These are phyloP conservation scores for Sebastolobus alascanus DNA, from an alignment of 2,797 vertebrate genomes.

Conservation along the genomic window DNA sequence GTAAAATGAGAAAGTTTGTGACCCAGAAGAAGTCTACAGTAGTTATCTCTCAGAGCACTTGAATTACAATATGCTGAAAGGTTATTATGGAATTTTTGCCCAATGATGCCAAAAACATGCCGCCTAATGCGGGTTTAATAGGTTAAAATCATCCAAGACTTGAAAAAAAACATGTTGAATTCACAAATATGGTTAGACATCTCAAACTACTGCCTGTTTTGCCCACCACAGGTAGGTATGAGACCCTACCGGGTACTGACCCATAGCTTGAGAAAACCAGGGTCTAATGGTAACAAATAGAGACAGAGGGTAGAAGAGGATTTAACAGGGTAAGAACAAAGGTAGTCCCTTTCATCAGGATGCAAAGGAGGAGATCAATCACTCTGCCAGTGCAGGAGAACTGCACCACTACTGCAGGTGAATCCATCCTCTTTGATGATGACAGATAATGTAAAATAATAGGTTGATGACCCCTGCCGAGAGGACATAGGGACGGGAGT, in stretches of 20 bases:
- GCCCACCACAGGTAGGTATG: background rate
- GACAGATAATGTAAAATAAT: conserved; percentile 67
- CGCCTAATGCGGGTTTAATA: background rate
- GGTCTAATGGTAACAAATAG: conserved; percentile 28
- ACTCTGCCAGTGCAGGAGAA: conserved; percentile 35
- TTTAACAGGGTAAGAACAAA: conserved; percentile 63
- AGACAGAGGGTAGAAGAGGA: conserved; percentile 34
- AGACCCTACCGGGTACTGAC: background rate
- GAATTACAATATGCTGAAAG: no score
- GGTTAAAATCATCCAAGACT: background rate
- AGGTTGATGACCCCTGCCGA: conserved; percentile 56
- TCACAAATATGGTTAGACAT: background rate
- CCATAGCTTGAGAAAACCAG: conserved; percentile 13
- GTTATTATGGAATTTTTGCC: no score
- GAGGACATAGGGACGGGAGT: conserved; percentile 22
- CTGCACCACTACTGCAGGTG: conserved; percentile 31
- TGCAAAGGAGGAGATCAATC: conserved; percentile 61
- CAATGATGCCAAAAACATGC: no score
- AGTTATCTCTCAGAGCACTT: no score
- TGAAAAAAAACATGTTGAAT: background rate
- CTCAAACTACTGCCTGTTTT: background rate
- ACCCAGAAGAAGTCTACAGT: no score
- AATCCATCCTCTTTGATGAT: conserved; percentile 62
- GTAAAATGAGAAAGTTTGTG: no score
- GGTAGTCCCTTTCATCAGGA: conserved; percentile 52